Base-by-base conservation (phyloP, 2,113 vertebrate genomes). In the Xiphias gladius region DNA sequence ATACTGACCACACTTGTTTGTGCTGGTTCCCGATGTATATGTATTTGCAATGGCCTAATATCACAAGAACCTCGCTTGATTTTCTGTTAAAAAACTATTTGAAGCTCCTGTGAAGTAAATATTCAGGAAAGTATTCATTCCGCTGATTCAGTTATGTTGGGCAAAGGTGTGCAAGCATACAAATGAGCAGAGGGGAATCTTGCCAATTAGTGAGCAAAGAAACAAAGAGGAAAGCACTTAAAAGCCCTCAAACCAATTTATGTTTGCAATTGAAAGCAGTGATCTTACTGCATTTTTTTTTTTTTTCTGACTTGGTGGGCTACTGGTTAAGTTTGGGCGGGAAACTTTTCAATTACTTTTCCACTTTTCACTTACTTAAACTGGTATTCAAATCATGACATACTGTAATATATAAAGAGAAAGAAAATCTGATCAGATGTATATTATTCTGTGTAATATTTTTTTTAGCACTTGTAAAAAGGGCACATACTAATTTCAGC, bases 21-120 rank as follows among this genome's bases (percentile, higher is more conserved):
- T 64, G 69, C 11, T 73, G 4, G 4, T 17, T 32, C 6, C 16
- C 39, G 12, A 17, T 58, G 41, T 37, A n/a, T 62, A 41, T 72
- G 37, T 17, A 52, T 41, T 54, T 62, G 17, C 19, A 30, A 5
- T 32, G 20, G n/a, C 22, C 35, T 16, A 7, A 28, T 48, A 17
- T 55, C 8, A 28, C 16, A 57, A 32, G 50, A 50, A 71, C 12
- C n/a, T 58, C 11, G 19, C n/a, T 28, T 58, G 12, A 71, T 71
- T 48, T 71, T 26, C 22, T 59, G 57, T 57, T 50, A n/a, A 26
- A 43, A 37, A 71, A 76, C 19, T 50, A 65, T 65, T 39, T 50
- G 2, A 69, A 72, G 54, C 22, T 83, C 54, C 16, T 26, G 48
- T 64, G 13, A 69, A 79, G 22, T 64, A 63, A 68, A 69, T 59